Evolutionary conservation across 2,797 vertebrate genomes (phyloP).

Genomic region (Melopsittacus undulatus): DNA sequence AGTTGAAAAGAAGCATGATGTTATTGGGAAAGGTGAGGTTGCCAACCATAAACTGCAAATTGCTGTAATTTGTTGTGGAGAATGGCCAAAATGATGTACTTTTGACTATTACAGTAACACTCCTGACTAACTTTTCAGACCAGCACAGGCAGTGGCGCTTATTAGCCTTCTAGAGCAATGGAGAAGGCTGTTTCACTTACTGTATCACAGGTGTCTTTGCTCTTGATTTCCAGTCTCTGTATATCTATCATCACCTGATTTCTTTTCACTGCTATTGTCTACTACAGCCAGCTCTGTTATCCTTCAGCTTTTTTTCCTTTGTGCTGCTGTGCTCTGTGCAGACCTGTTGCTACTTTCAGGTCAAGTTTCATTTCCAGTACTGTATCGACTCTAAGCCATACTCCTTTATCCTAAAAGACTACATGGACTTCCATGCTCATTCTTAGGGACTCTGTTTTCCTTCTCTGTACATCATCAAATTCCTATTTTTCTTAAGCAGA

Average conservation of each 20-base stretch:
- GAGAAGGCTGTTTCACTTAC: neutral
- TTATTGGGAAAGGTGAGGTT: neutral
- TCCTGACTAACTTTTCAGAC: neutral
- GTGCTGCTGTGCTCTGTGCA: neutral
- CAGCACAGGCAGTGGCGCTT: neutral
- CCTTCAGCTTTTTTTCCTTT: neutral
- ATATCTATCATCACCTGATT: neutral
- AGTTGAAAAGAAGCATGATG: neutral
- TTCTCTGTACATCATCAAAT: neutral
- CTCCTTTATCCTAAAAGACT: neutral
- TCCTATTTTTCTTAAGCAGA: neutral
- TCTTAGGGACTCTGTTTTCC: neutral
- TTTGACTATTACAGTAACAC: neutral
- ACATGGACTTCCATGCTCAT: neutral
- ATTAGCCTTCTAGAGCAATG: neutral
- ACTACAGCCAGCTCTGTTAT: neutral
- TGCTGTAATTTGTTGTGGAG: neutral
- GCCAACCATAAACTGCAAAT: neutral
- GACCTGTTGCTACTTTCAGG: neutral
- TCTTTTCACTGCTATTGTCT: neutral
- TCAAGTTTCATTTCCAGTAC: neutral
- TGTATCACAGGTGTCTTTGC: neutral
- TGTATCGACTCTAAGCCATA: neutral
- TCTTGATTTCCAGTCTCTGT: neutral
- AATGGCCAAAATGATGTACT: neutral